phyloP scores from a whole-genome alignment of 2,113 vertebrate species.

The Oceanites oceanicus region DNA sequence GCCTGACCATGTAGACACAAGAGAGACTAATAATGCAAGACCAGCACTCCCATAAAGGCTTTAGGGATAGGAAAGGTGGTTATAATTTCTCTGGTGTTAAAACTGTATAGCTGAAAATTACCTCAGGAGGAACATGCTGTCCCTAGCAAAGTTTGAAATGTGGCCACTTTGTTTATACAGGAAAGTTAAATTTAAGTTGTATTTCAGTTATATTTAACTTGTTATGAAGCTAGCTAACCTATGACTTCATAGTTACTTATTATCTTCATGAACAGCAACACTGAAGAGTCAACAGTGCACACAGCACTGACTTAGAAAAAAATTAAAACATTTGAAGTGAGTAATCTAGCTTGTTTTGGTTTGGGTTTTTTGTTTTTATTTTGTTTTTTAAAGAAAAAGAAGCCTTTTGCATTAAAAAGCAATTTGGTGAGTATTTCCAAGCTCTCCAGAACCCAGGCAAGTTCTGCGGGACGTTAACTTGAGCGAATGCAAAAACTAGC shows the following conservation, averaged over 20 bases:
- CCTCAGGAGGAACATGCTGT: background rate
- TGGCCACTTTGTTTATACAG: background rate
- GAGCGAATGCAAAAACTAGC: background rate
- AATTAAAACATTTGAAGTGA: background rate
- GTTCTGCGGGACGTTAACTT: background rate
- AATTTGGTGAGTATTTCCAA: background rate
- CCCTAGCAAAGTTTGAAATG: background rate
- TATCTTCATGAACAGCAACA: background rate
- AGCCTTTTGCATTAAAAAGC: background rate
- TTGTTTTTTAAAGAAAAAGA: background rate
- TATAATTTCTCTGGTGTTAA: background rate
- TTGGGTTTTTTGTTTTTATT: background rate
- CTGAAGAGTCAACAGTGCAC: background rate
- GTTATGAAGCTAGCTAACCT: background rate
- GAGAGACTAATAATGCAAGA: background rate
- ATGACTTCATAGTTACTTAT: background rate
- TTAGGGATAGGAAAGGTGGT: background rate
- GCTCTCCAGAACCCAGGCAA: background rate
- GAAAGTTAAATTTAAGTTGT: background rate
- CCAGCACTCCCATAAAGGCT: background rate
- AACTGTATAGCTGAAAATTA: background rate
- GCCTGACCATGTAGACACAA: background rate
- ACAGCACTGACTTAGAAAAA: background rate
- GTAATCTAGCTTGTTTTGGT: background rate
- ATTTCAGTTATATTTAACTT: constrained; percentile 4